Evolutionary conservation across 2,113 vertebrate genomes (phyloP).

Genomic region (Synodontis membranacea): DNA sequence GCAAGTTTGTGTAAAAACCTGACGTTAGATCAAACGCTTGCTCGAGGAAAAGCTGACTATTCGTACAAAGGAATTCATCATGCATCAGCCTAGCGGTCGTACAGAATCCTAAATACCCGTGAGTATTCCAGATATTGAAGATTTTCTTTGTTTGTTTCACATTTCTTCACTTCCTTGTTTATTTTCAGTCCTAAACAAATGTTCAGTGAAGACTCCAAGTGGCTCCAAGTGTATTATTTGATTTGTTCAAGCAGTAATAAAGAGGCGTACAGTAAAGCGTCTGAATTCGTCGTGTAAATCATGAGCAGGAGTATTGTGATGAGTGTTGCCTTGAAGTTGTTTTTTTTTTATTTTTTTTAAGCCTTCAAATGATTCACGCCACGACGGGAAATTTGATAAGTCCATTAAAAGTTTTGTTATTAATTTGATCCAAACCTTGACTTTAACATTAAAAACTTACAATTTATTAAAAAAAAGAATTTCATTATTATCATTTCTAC

Average conservation of each 20-base stretch:
- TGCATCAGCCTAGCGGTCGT: not conserved
- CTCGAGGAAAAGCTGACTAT: not conserved
- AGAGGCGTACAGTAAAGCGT: not conserved
- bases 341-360: too few species aligned
- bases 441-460: not conserved
- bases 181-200: not conserved
- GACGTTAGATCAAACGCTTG: not conserved
- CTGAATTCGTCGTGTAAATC: not conserved
- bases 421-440: not conserved
- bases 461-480: not conserved
- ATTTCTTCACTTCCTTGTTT: not conserved
- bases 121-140: not conserved
- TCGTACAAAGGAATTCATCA: not conserved
- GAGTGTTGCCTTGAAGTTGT: too few species aligned
- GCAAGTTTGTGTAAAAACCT: too few species aligned
- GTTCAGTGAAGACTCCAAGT: not conserved
- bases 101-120: not conserved
- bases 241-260: not conserved
- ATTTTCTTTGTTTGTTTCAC: not conserved
- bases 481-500: not conserved
- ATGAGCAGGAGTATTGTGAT: too few species aligned
- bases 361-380: not conserved
- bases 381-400: not conserved
- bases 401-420: not conserved
- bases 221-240: not conserved